Conservation (phyloP, 2,888 invertebrate genomes). For the Anthophora plumipes region DNA sequence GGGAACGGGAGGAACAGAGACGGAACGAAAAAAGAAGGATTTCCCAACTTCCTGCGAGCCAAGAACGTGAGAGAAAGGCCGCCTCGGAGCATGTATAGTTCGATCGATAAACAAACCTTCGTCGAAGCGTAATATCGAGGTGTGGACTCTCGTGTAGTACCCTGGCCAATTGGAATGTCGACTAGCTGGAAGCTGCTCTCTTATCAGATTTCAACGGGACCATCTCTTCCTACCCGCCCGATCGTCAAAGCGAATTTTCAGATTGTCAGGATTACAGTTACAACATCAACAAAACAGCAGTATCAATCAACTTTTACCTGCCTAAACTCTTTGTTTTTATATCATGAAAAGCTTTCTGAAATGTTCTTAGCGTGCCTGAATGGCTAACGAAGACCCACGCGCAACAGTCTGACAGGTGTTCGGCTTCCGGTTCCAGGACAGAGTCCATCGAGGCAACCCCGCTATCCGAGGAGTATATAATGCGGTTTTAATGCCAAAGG, state of each 20-base stretch:
- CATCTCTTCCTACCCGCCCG: neutral
- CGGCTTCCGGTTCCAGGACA: slow-evolving; percentile 59
- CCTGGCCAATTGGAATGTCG: slow-evolving; percentile 49
- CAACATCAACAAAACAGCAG: neutral
- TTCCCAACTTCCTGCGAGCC: slow-evolving; percentile 66
- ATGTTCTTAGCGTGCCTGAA: neutral
- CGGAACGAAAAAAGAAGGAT: slow-evolving; percentile 60
- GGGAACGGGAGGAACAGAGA: slow-evolving; percentile 32
- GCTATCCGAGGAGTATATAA: slow-evolving; percentile 48
- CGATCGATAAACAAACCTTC: slow-evolving; percentile 70
- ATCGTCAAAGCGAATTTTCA: neutral
- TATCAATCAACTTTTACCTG: neutral
- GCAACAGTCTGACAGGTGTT: slow-evolving; percentile 57
- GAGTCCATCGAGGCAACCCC: slow-evolving; percentile 33
- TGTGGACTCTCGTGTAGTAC: slow-evolving; percentile 59
- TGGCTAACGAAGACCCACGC: slow-evolving; percentile 31
- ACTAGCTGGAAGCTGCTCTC: slow-evolving; percentile 19
- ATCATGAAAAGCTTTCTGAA: neutral
- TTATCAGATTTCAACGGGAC: slow-evolving; percentile 30
- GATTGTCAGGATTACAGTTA: neutral
- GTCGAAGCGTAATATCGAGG: slow-evolving; percentile 67
- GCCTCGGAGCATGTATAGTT: slow-evolving; percentile 57
- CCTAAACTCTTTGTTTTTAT: neutral
- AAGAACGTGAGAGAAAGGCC: slow-evolving; percentile 69
- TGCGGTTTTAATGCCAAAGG: slow-evolving; percentile 69